Evolutionary conservation across 2,888 invertebrate species (phyloP), one percentile per base, ranked within the genome.

Genomic region (Dioctria linearis): DNA sequence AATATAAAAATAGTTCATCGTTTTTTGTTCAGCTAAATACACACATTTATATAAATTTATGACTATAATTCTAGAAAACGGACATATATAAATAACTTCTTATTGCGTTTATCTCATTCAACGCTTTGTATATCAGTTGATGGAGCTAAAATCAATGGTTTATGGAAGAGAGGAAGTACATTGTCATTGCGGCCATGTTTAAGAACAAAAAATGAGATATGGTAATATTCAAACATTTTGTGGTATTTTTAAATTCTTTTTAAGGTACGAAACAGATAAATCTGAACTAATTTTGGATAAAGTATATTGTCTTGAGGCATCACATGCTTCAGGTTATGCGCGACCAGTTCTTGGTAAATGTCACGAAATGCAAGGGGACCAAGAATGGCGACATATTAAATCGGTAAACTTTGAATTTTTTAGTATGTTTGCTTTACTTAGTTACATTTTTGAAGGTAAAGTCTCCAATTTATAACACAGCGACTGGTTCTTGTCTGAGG

Each of bases 281-380:
- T 91, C 92, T 73, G 98, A 98, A 88, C 88, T 98, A 51, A 93
- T 97, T 9, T 89, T 98, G 79, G 95, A 95, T 0, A 94, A 96
- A 83, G 90, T 95, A 49, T 89, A 98, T 9, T 98, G 98, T 86
- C 88, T 99, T 84, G 97, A 98, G 89, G 94, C 95, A 0, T 91
- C 92, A 82, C 85, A 87, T 3, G 85, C 85, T 51, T 90, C 89
- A 46, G 89, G 90, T 9, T 90, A 91, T 79, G 88, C 90, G 69
- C 90, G 90, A 69, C 96, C 97, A 0, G 90, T 93, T 80, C 90
- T 98, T 8, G 93, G 95, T 84, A 98, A 98, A 88, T 98, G 98
- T 86, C 98, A 98, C 86, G 96, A 96, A 87, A 94, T 96, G 90
- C 94, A 95, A 9, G 96, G 95, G 0, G 93, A 95, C 83, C 98